Conservation (phyloP, 2,797 vertebrate species). For the Lepilemur septentrionalis region DNA sequence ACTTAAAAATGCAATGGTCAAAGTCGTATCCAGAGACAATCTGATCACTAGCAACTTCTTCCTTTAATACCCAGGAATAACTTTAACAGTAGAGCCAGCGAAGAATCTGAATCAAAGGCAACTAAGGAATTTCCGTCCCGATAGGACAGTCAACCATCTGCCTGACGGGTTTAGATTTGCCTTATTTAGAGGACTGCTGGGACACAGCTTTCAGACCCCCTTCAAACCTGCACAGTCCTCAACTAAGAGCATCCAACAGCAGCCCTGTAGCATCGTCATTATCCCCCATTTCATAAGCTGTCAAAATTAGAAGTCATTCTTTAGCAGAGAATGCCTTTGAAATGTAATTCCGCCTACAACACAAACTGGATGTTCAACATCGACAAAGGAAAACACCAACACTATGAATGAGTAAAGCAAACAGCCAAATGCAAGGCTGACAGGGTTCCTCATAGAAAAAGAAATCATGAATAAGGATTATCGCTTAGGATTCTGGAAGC, state of each 20-base stretch:
- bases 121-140: background rate
- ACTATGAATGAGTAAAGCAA: background rate
- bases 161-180: background rate
- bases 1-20: no score
- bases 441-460: background rate
- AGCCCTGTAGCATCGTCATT: background rate
- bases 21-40: background rate
- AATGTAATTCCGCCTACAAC: background rate
- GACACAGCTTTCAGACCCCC: background rate
- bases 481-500: background rate
- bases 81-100: background rate
- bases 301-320: background rate
- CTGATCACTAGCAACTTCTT: background rate
- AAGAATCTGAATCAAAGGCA: background rate
- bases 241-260: background rate
- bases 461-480: background rate
- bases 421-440: background rate
- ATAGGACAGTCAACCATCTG: background rate
- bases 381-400: background rate
- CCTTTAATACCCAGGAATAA: background rate
- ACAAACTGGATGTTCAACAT: background rate
- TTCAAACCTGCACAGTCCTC: background rate
- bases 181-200: background rate
- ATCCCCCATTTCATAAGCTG: background rate
- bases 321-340: background rate